Evolutionary conservation across 2,797 vertebrate genomes (phyloP).

Genomic region (Galagoides demidoff): DNA sequence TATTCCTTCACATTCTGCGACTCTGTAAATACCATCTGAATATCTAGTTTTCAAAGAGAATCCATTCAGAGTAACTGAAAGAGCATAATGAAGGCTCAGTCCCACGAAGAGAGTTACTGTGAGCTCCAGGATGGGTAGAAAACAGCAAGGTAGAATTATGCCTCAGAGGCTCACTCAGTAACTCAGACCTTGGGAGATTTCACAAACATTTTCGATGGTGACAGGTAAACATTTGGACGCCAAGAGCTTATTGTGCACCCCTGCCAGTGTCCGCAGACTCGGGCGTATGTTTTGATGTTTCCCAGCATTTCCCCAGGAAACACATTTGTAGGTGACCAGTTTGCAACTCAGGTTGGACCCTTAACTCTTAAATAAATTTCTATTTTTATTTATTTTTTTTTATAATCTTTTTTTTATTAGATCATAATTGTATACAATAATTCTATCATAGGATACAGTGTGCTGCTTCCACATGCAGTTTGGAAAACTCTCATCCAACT

Average conservation of each 20-base stretch:
- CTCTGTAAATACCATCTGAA: neutral
- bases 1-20: neutral
- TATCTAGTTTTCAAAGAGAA: neutral
- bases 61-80: neutral
- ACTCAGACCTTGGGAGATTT: neutral
- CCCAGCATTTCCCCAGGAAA: neutral
- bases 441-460: too few relatives aligned
- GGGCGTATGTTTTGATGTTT: neutral
- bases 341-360: neutral
- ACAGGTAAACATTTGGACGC: neutral
- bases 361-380: neutral
- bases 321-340: neutral
- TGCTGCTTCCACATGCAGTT: too few relatives aligned
- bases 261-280: too few relatives aligned
- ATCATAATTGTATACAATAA: too few relatives aligned
- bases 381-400: too few relatives aligned
- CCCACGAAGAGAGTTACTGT: neutral
- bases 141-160: neutral
- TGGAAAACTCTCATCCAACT: too few relatives aligned
- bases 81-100: neutral
- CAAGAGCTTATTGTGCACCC: neutral
- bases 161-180: neutral
- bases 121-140: neutral
- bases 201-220: neutral
- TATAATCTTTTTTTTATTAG: too few relatives aligned